These are phyloP conservation scores for Anarsia innoxiella DNA, from an alignment of 2,888 invertebrate species.

Conservation along the genomic window DNA sequence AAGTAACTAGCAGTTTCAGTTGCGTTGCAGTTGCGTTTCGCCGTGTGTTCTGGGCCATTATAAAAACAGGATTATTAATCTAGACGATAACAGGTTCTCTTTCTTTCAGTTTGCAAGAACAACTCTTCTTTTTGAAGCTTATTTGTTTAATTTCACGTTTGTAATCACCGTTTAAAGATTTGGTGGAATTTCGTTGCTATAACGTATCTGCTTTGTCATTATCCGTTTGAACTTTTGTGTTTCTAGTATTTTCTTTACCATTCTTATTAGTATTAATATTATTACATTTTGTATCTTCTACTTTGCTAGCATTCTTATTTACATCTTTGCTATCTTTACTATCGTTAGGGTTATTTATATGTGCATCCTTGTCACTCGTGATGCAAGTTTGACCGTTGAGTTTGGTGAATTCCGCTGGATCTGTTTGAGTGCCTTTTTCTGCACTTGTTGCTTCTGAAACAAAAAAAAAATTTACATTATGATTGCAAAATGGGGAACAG, in stretches of 20 bases:
- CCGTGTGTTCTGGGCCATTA: no score
- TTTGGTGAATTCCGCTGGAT: constrained; percentile 45
- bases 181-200: constrained; percentile 62
- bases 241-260: constrained; percentile 16
- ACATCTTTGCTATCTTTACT: constrained; percentile 15
- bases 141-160: constrained; percentile 32
- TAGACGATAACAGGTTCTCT: constrained; percentile 59
- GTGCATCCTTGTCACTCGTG: constrained; percentile 25
- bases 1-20: no score
- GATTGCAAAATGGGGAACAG: neutral
- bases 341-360: constrained; percentile 20
- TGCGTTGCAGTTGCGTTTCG: no score
- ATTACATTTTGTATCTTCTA: constrained; percentile 28
- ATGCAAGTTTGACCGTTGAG: constrained; percentile 48
- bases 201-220: constrained; percentile 48
- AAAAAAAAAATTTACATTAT: no score
- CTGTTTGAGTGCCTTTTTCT: constrained; percentile 60
- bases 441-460: constrained; percentile 45
- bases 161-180: constrained; percentile 47
- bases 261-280: constrained; percentile 26
- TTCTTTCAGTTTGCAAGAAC: constrained; percentile 58
- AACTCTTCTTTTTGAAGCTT: constrained; percentile 52
- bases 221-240: constrained; percentile 20
- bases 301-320: constrained; percentile 20
- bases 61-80: constrained; percentile 14